Conservation (phyloP, 2,113 vertebrate species). For the Toxotes chatareus region DNA sequence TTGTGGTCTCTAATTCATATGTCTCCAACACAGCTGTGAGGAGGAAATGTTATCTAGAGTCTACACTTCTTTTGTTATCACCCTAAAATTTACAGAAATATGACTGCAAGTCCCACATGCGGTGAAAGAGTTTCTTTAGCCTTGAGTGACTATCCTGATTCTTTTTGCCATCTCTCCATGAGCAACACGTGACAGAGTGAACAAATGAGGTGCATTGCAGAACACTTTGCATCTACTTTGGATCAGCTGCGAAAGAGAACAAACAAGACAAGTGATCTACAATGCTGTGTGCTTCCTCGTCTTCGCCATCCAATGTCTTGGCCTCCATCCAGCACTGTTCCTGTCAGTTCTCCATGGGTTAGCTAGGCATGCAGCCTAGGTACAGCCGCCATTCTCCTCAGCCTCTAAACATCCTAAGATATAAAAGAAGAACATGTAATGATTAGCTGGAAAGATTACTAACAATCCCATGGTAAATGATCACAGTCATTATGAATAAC, state of each 20-base stretch:
- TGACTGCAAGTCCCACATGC: conserved; percentile 32
- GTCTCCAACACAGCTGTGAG: conserved; percentile 55
- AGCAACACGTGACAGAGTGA: conserved; percentile 60
- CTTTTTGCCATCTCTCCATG: conserved; percentile 77
- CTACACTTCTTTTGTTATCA: conserved; percentile 31
- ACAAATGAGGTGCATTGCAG: conserved; percentile 60
- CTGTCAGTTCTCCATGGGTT: conserved; percentile 74
- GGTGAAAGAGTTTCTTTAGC: conserved; percentile 66
- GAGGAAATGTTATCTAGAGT: conserved; percentile 55
- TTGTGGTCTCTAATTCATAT: conserved; percentile 58
- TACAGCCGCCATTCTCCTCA: conserved; percentile 72
- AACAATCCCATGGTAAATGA: background rate
- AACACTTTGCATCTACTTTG: conserved; percentile 70
- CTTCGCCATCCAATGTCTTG: conserved; percentile 79
- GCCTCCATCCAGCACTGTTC: conserved; percentile 74
- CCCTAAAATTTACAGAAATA: conserved; percentile 55
- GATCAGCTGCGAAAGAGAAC: conserved; percentile 60
- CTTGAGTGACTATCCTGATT: conserved; percentile 78
- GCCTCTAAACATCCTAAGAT: conserved; percentile 75
- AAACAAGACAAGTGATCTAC: conserved; percentile 69
- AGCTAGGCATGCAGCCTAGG: conserved; percentile 70
- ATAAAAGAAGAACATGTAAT: conserved; percentile 69
- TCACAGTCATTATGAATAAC: conserved; percentile 29
- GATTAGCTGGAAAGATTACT: conserved; percentile 45
- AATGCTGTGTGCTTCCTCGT: conserved; percentile 71